Base-by-base conservation (phyloP, 2,797 vertebrate genomes). In the Pygocentrus nattereri region DNA sequence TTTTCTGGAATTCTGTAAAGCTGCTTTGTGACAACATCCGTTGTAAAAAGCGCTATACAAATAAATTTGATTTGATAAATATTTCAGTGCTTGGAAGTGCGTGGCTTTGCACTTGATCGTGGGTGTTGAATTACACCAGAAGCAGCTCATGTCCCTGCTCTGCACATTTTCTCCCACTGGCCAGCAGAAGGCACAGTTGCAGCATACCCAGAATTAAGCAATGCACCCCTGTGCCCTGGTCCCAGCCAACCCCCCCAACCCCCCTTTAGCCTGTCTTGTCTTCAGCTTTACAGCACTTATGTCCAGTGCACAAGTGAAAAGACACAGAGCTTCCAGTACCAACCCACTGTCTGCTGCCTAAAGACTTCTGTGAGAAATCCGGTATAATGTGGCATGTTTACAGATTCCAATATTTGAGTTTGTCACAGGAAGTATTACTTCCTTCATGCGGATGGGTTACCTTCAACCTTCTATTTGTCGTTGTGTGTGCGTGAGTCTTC, bases 111-210 rank as follows among this genome's bases (percentile, higher is more conserved):
- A 79, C 83, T 50, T 34, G 70, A 76, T 70, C 70, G 52, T 64
- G 67, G 7, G 79, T 72, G 25, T 85, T 76, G 18, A 49, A 50
- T 82, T 79, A 74, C 75, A 54, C 54, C 19, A 19, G 15, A 34
- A 69, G 56, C 19, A 61, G 30, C 49, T 11, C 69, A 23, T 12
- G 21, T 76, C 41, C 69, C 7, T 27, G 61, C 77, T 12, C 38
- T 74, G 30, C 61, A 78, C 27, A 87, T 73, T 27, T 89, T 90
- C 87, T 91, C 74, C 58, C 54, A 80, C 77, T 85, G 90, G 85
- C 92, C 93, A 93, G 91, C 88, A 94, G 92, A 93, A 94, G 91
- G 92, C 91, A 90, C 92, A 91, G 90, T 89, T 90, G 89, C 88
- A 87, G 88, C 74, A 72, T 71, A 76, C 83, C 87, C 83, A 86